Conservation (phyloP, 2,113 vertebrate species). For the Arothron firmamentum region DNA sequence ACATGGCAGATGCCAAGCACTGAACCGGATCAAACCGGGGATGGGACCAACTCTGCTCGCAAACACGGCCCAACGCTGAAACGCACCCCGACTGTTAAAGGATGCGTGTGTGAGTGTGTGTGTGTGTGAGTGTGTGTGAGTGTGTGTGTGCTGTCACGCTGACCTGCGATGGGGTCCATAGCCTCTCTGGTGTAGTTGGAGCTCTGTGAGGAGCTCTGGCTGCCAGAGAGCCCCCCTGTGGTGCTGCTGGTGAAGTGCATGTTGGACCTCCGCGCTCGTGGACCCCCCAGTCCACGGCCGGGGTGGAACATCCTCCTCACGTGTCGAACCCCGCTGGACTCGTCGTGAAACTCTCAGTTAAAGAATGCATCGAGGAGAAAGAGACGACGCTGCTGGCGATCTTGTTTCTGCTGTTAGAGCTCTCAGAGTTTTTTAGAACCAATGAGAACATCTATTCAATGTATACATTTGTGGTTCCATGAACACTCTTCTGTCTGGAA, state of each 20-base stretch:
- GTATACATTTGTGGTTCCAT: too few relatives aligned
- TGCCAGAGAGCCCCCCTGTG: constrained; percentile 87
- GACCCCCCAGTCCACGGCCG: constrained; percentile 91
- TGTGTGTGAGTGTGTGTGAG: neutral
- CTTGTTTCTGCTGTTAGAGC: neutral
- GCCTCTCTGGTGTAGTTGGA: constrained; percentile 99
- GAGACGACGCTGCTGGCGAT: too few relatives aligned
- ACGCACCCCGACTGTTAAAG: too few relatives aligned
- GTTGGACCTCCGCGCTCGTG: constrained; percentile 96
- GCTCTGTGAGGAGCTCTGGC: constrained; percentile 88
- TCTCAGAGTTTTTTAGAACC: too few relatives aligned
- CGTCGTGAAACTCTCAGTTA: constrained; percentile 76
- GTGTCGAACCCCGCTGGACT: constrained; percentile 97
- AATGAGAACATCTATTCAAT: too few relatives aligned
- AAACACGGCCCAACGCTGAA: neutral
- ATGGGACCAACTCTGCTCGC: constrained; percentile 23
- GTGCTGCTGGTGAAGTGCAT: constrained; percentile 99
- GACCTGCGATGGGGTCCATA: constrained; percentile 99
- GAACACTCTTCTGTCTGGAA: too few relatives aligned
- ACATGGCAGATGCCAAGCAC: constrained; percentile 30
- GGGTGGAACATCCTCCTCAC: constrained; percentile 99
- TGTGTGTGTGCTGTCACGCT: constrained; percentile 37
- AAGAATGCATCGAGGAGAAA: constrained; percentile 25
- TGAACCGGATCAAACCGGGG: constrained; percentile 32
- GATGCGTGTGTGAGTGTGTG: neutral